Conservation (phyloP, 2,888 invertebrate species). For the Campopleginae sp. region DNA sequence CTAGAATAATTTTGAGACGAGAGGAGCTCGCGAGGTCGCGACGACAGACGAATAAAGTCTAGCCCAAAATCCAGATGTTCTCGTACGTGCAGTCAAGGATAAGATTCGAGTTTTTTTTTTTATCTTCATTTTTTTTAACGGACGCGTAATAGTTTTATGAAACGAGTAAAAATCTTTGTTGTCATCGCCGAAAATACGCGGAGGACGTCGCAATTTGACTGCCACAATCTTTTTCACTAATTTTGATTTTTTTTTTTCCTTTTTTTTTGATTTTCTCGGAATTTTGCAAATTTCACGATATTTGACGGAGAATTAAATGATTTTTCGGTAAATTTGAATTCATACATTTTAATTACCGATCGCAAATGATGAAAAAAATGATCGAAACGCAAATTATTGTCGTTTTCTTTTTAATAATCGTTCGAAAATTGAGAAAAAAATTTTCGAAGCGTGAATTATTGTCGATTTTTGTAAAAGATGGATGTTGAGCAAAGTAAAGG, state of each 20-base stretch:
- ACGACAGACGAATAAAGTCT: constrained; percentile 30
- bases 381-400: not conserved
- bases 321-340: not conserved
- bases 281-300: no score
- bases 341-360: not conserved
- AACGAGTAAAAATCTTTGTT: not conserved
- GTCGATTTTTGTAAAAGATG: not conserved
- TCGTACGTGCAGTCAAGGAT: constrained; percentile 3
- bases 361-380: not conserved
- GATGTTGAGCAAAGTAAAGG: not conserved
- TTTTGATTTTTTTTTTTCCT: not conserved
- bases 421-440: not conserved
- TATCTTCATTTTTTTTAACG: not conserved
- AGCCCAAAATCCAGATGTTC: not conserved
- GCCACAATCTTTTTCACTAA: not conserved
- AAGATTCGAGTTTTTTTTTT: constrained; percentile 15
- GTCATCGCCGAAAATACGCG: not conserved
- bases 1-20: constrained; percentile 18
- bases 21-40: constrained; percentile 26
- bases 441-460: not conserved
- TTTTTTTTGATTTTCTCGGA: not conserved
- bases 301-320: not conserved
- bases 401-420: no score
- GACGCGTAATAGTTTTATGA: not conserved
- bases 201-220: not conserved